Evolutionary conservation across 23 tunicate species (phyloP).

Genomic region (Halocynthia aurantium): DNA sequence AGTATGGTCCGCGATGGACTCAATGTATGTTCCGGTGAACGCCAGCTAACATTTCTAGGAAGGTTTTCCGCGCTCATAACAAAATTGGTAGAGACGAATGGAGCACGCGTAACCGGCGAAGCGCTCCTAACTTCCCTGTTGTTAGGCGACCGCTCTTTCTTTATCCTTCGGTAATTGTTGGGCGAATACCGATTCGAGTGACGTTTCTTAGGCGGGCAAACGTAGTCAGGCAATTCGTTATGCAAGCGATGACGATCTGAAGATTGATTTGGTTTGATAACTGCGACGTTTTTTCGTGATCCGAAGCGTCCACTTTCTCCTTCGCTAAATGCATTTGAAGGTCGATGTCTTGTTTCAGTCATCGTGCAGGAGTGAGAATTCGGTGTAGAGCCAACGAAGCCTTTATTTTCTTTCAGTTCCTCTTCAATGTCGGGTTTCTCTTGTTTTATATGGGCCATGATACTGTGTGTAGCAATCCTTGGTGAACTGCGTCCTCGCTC

Average conservation of each 20-base stretch:
- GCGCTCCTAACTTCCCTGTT: conserved; percentile 21
- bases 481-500: no score
- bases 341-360: conserved; percentile 1
- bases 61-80: conserved; percentile 2
- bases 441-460: no score
- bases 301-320: conserved; percentile 13
- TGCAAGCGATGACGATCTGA: not conserved
- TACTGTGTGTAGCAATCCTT: no score
- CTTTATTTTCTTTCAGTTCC: no score
- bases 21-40: conserved; percentile 16
- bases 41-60: conserved; percentile 16
- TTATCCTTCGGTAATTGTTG: conserved; percentile 6
- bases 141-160: not conserved
- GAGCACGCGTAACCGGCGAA: conserved; percentile 6
- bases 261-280: conserved; percentile 25
- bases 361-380: not conserved
- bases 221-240: not conserved
- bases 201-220: conserved; percentile 19
- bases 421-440: no score
- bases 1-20: not conserved
- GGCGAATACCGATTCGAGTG: conserved; percentile 22
- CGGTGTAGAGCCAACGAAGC: not conserved
- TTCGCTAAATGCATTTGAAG: conserved; percentile 15
- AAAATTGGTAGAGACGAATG: conserved; percentile 24
- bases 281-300: conserved; percentile 4